Evolutionary conservation across 2,113 vertebrate genomes (phyloP).

Genomic region (Pavo muticus): DNA sequence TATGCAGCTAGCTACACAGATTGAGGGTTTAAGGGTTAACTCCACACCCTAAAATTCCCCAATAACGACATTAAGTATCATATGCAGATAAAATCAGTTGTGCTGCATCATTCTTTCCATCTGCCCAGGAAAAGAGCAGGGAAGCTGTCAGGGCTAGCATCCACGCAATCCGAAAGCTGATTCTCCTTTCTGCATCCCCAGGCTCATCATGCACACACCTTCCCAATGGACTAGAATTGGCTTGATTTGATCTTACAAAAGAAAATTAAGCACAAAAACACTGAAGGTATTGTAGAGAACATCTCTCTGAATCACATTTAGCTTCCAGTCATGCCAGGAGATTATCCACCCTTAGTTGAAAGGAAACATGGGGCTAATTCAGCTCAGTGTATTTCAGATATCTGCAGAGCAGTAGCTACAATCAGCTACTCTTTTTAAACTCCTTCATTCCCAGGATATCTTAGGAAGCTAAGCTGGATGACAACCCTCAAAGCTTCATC

Average conservation of each 20-base stretch:
- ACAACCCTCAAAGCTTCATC: neutral
- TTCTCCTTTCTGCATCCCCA: neutral
- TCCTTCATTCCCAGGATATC: neutral
- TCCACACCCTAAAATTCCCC: constrained; percentile 57
- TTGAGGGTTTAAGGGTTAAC: constrained; percentile 32
- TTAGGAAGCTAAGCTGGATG: neutral
- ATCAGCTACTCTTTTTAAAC: neutral
- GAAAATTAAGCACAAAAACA: constrained; percentile 6
- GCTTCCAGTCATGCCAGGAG: constrained; percentile 10
- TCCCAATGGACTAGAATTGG: constrained; percentile 1
- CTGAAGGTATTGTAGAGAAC: constrained; percentile 6
- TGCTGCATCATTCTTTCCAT: constrained; percentile 59
- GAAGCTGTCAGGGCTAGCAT: constrained; percentile 23
- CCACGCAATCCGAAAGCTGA: neutral
- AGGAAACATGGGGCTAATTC: neutral
- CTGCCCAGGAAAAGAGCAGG: neutral
- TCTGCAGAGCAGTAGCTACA: neutral
- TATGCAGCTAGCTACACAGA: neutral
- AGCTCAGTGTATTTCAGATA: neutral
- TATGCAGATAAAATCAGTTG: neutral
- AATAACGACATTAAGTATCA: constrained; percentile 12
- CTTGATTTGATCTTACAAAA: constrained; percentile 55
- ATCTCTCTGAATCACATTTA: constrained; percentile 40
- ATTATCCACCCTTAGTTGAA: constrained; percentile 3
- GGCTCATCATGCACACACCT: neutral